Percentiles rank a stretch among this genome's conserved stretches.
These are phyloP conservation scores for Neuroterus valhalla DNA, from an alignment of 1,140 invertebrate genomes.

Conservation along the genomic window DNA sequence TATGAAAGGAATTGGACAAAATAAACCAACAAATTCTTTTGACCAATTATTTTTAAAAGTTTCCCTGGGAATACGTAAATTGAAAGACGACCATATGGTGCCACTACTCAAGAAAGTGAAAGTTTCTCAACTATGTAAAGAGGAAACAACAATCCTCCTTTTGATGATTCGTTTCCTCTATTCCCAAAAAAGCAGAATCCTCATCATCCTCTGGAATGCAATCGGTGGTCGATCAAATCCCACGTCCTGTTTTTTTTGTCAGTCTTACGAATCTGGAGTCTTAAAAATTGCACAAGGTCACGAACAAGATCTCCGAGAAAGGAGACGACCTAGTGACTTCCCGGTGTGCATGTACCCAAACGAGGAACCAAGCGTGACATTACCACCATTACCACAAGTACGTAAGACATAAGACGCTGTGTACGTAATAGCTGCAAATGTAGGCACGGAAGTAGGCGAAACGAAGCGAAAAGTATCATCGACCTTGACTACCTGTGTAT, in stretches of 20 bases:
- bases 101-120: too few relatives aligned
- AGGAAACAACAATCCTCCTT: neutral
- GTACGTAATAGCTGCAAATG: too few relatives aligned
- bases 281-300: constrained; percentile 19
- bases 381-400: neutral
- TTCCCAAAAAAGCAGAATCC: neutral
- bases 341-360: neutral
- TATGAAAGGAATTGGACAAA: too few relatives aligned
- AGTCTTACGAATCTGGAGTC: neutral
- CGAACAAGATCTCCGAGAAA: constrained; percentile 13
- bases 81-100: too few relatives aligned
- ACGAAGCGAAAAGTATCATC: neutral
- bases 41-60: too few relatives aligned
- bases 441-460: constrained; percentile 19
- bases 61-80: too few relatives aligned
- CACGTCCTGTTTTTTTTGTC: constrained; percentile 40
- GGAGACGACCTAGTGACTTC: constrained; percentile 25
- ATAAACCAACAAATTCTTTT: too few relatives aligned
- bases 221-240: constrained; percentile 32
- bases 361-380: neutral
- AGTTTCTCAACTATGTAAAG: neutral
- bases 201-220: neutral
- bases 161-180: neutral
- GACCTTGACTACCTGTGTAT: too few relatives aligned
- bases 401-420: too few relatives aligned